Base-by-base conservation (phyloP, 2,797 vertebrate genomes). In the Rousettus madagascariensis region DNA sequence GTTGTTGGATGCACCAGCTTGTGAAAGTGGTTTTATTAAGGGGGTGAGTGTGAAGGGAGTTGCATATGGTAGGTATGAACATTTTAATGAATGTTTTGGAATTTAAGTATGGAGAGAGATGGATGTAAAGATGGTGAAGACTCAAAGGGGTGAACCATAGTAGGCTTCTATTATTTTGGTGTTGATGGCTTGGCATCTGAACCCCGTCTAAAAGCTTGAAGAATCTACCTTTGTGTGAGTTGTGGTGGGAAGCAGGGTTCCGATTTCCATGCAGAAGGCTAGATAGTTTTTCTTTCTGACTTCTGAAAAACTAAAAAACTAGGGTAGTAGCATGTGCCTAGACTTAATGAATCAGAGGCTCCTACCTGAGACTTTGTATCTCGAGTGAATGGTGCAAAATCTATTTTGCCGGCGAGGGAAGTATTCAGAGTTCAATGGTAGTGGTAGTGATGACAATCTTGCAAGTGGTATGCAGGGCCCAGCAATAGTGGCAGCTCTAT, bases 131-230 rank as follows among this genome's bases (percentile, higher is more conserved):
- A 33, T 9, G 28, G 33, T 46, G 12, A 61, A 38, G 65, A 61
- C 84, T 69, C 68, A 66, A 41, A 59, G 28, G 51, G 16, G 4
- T 53, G 3, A 19, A 22, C 13, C 43, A 4, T 33, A 53, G 61
- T 15, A 28, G 30, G 53, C 8, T 19, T 53, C 30, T 43, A 11
- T 38, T 30, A 65, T 75, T 86, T 78, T 53, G 36, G 30, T 71
- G 36, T 38, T 65, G 69, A 72, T 24, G 66, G 30, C 24, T 61
- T 61, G 20, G 41, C 30, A 20, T 33, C 66, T 38, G 51, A 53
- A 28, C 38, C 20, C 72, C 55, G 13, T 68, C n/a, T 57, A 59
- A 83, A 87, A 87, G 41, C 33, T 74, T 86, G n/a, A 89, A 91
- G 55, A 75, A 41, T 66, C 22, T 16, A 46, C 33, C 22, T 85